A percentile compares a stretch with the other conserved stretches of the same genome.
These are phyloP conservation scores for Proctacanthus coquilletti DNA, from an alignment of 1,140 invertebrate genomes.

Conservation along the genomic window DNA sequence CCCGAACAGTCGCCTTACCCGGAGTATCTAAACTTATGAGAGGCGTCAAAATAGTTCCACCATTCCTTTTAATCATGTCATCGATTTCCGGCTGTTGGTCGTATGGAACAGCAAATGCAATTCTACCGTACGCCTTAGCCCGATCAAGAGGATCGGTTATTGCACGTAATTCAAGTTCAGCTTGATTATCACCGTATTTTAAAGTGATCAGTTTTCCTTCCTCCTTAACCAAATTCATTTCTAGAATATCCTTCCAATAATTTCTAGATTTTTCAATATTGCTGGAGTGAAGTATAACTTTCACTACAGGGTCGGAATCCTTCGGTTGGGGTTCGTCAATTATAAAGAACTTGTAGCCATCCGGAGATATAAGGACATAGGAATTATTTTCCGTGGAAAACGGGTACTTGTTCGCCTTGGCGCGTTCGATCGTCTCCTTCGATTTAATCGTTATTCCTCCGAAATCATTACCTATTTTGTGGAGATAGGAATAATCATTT, in stretches of 20 bases:
- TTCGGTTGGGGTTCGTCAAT: slow-evolving; percentile 49
- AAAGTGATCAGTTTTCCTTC: slow-evolving; percentile 42
- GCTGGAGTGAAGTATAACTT: slow-evolving; percentile 64
- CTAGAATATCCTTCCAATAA: slow-evolving; percentile 70
- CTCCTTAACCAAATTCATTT: slow-evolving; percentile 52
- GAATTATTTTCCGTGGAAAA: slow-evolving; percentile 15
- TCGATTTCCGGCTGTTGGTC: slow-evolving; percentile 58
- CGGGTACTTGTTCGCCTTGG: slow-evolving; percentile 38
- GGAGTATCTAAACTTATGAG: slow-evolving; percentile 85
- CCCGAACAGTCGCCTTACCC: slow-evolving; percentile 88
- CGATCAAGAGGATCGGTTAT: slow-evolving; percentile 53
- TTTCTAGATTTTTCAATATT: slow-evolving; percentile 58
- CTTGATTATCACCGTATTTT: slow-evolving; percentile 55
- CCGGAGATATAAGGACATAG: slow-evolving; percentile 46
- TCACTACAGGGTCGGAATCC: slow-evolving; percentile 64
- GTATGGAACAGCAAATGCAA: slow-evolving; percentile 80
- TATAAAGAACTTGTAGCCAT: slow-evolving; percentile 79
- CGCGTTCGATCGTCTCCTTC: slow-evolving; percentile 55
- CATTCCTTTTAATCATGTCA: slow-evolving; percentile 51
- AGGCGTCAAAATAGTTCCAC: slow-evolving; percentile 70
- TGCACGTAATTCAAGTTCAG: slow-evolving; percentile 56
- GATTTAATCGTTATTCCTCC: slow-evolving; percentile 73
- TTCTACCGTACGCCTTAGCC: slow-evolving; percentile 85
- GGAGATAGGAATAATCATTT: neutral
- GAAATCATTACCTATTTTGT: slow-evolving; percentile 64